Evolutionary conservation across 2,113 vertebrate species (phyloP).

Genomic region (Forbesichthys papilliferus): DNA sequence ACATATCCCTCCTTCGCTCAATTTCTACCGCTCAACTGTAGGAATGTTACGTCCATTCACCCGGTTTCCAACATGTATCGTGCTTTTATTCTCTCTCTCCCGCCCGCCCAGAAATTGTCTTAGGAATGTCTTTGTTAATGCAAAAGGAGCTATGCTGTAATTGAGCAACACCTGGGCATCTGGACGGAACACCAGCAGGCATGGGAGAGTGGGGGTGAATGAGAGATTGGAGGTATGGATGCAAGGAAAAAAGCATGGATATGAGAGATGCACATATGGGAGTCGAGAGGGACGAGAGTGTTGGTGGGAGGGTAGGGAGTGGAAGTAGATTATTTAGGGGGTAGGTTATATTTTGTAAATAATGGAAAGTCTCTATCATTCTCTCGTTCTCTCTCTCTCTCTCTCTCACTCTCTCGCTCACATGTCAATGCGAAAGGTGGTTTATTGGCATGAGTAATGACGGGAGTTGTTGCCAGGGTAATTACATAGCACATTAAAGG

Average conservation of each 20-base stretch:
- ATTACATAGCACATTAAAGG: constrained; percentile 82
- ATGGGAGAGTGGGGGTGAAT: constrained; percentile 31
- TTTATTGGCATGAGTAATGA: constrained; percentile 79
- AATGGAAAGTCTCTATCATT: constrained; percentile 44
- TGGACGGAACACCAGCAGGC: constrained; percentile 59
- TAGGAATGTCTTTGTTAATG: constrained; percentile 68
- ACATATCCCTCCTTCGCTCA: constrained; percentile 2
- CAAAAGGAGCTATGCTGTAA: constrained; percentile 66
- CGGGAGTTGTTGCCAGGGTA: constrained; percentile 75
- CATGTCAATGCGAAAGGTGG: constrained; percentile 70
- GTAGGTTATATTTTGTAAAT: constrained; percentile 12
- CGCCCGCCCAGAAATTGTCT: no score
- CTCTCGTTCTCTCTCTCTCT: constrained; percentile 15
- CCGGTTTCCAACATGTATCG: constrained; percentile 48
- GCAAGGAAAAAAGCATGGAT: constrained; percentile 61
- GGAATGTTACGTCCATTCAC: constrained; percentile 35
- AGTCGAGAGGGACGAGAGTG: constrained; percentile 46
- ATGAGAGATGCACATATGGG: constrained; percentile 58
- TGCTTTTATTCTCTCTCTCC: constrained; percentile 21
- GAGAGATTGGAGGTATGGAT: constrained; percentile 40
- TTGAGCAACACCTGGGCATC: constrained; percentile 70
- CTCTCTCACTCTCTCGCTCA: constrained; percentile 51
- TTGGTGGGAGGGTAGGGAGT: neutral
- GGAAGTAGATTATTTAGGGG: constrained; percentile 47
- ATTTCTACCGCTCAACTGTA: constrained; percentile 18